Evolutionary conservation across 37 sponge, comb jelly and placozoan genomes (phyloP).

Genomic region (Crambe crambe): DNA sequence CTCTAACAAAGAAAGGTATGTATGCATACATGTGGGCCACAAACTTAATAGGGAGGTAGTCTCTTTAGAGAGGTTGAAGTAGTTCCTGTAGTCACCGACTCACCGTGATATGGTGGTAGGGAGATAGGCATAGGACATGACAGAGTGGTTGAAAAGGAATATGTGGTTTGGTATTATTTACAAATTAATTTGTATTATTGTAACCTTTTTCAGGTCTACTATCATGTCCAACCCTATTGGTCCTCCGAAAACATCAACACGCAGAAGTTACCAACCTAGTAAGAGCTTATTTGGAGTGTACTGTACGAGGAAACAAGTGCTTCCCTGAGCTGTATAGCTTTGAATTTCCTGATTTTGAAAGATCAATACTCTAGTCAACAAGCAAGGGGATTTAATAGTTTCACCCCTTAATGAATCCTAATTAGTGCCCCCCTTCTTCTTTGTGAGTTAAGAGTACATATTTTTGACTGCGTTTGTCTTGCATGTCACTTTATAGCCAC

Average conservation of each 20-base stretch:
- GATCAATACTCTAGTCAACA: no score
- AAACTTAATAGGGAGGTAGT: not conserved
- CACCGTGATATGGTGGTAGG: not conserved
- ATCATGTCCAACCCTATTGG: conserved; percentile 60
- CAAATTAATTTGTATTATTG: no score
- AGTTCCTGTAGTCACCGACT: not conserved
- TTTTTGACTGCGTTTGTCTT: not conserved
- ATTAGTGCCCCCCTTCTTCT: no score
- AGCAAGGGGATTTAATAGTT: no score
- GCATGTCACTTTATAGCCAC: conserved; percentile 33
- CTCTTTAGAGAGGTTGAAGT: not conserved
- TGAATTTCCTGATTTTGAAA: no score
- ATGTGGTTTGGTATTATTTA: no score
- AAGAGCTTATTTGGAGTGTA: not conserved
- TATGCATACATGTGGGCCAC: not conserved
- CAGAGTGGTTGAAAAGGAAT: no score
- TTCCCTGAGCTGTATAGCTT: no score
- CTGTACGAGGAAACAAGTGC: no score
- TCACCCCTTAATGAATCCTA: no score
- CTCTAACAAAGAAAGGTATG: conserved; percentile 80
- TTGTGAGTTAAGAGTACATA: no score
- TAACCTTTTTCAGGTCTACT: not conserved
- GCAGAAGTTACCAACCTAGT: conserved; percentile 59
- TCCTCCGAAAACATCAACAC: conserved; percentile 57
- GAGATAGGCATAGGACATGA: no score